Conservation (phyloP, 2,888 invertebrate species). For the Mongoloraphidia duomilia region DNA sequence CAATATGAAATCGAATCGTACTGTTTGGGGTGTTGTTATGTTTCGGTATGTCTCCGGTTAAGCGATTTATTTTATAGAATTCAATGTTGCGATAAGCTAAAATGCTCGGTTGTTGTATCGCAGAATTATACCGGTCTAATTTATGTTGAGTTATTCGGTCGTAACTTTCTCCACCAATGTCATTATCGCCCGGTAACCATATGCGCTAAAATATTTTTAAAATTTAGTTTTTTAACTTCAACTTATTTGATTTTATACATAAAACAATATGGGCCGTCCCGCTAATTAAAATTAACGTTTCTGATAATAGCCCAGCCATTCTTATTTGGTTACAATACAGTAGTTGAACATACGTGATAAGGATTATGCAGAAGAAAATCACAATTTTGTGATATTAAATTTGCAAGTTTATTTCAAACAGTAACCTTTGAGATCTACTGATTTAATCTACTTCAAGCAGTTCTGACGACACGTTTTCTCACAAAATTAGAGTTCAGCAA, state of each 20-base stretch:
- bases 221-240: neutral
- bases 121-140: conserved; percentile 53
- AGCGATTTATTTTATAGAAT: conserved; percentile 61
- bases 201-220: conserved; percentile 42
- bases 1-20: conserved; percentile 41
- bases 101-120: conserved; percentile 56
- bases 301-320: too few relatives aligned
- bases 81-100: conserved; percentile 45
- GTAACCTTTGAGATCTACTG: too few relatives aligned
- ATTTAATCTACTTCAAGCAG: too few relatives aligned
- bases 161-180: conserved; percentile 82
- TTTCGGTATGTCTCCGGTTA: conserved; percentile 47
- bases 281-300: too few relatives aligned
- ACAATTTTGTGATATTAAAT: too few relatives aligned
- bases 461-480: too few relatives aligned
- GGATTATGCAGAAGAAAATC: too few relatives aligned
- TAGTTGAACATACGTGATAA: too few relatives aligned
- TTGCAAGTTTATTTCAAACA: too few relatives aligned
- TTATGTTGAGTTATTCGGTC: conserved; percentile 55
- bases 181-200: conserved; percentile 92
- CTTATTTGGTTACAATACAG: too few relatives aligned
- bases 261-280: conserved; percentile 1
- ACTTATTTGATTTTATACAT: conserved; percentile 1
- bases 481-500: too few relatives aligned
- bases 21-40: conserved; percentile 30